Conservation (phyloP, 1,140 invertebrate species). For the Drosophila paulistorum region DNA sequence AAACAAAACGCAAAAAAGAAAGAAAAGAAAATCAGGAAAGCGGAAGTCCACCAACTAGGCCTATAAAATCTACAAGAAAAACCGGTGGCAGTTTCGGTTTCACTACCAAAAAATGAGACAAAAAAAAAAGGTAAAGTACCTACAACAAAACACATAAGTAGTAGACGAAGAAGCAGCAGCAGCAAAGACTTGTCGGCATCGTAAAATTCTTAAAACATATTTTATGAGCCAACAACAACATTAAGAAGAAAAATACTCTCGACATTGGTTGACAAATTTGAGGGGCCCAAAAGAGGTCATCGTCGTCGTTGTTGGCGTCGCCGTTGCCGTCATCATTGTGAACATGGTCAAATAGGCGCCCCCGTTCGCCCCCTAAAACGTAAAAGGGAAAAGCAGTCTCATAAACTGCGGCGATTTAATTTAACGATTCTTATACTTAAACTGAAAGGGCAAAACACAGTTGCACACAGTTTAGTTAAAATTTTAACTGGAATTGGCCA, state of each 20-base stretch:
- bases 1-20: not conserved
- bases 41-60: conserved; percentile 74
- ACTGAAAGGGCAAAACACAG: conserved; percentile 29
- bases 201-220: conserved; percentile 81
- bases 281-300: conserved; percentile 68
- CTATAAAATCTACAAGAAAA: conserved; percentile 65
- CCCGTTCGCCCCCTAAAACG: conserved; percentile 24
- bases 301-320: conserved; percentile 16
- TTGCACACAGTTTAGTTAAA: conserved; percentile 38
- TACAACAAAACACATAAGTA: conserved; percentile 12
- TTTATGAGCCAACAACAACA: conserved; percentile 66
- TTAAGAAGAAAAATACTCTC: conserved; percentile 68
- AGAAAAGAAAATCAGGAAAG: conserved; percentile 52
- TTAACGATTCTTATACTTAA: conserved; percentile 73
- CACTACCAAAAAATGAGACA: conserved; percentile 44
- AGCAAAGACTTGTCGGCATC: conserved; percentile 57
- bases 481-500: conserved; percentile 64
- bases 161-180: conserved; percentile 37
- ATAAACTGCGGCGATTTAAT: conserved; percentile 80
- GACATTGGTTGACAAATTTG: conserved; percentile 73
- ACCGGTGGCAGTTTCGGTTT: conserved; percentile 77
- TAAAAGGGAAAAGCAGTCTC: conserved; percentile 74
- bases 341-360: conserved; percentile 58
- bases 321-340: conserved; percentile 13
- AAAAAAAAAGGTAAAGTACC: conserved; percentile 36